Base-by-base conservation (phyloP, 2,888 invertebrate species). In the Melipona beecheii region DNA sequence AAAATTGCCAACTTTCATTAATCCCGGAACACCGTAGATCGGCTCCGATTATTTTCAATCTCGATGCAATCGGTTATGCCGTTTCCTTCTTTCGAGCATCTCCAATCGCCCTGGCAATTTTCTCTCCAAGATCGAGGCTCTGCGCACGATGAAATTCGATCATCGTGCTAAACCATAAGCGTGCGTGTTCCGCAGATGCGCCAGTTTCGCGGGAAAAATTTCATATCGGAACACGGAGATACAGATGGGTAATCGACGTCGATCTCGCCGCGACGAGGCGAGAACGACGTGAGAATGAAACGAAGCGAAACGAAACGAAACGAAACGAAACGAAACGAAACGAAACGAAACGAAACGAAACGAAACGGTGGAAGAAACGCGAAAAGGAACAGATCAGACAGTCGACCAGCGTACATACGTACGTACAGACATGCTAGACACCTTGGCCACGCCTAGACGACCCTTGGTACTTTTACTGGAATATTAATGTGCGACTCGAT, bases 401-500 rank as follows among this genome's bases (percentile, higher is more conserved):
- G 31, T 31, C 31, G 4, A 31, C 31, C 31, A 43, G 9, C 43
- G 43, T 43, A 43, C 43, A 43, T 9, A 9, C 43, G 9, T 43
- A 43, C 43, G 6, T 36, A 36, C 15, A n/a, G 15, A n/a, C n/a
- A n/a, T 43, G 17, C 65, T 36, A 82, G 75, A 75, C 74, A 62
- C 52, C 17, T 31, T 54, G 66, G 58, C 85, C 84, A 86, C 86
- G 84, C 84, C 86, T 86, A 56, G 84, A 52, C 56, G 70, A 65
- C 73, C 76, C 74, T 74, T 68, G 27, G 52, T 81, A 78, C 66
- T 74, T 88, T 89, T 87, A 86, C 88, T 84, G 85, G 87, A 90
- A 90, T 91, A 91, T 91, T 91, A 91, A 91, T 91, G 89, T 65
- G 17, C 73, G 56, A 50, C 62, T 74, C 84, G 77, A 81, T 84